Evolutionary conservation across 2,797 vertebrate species (phyloP), one percentile per base, ranked within the genome.

Genomic region (Crocidura indochinensis): DNA sequence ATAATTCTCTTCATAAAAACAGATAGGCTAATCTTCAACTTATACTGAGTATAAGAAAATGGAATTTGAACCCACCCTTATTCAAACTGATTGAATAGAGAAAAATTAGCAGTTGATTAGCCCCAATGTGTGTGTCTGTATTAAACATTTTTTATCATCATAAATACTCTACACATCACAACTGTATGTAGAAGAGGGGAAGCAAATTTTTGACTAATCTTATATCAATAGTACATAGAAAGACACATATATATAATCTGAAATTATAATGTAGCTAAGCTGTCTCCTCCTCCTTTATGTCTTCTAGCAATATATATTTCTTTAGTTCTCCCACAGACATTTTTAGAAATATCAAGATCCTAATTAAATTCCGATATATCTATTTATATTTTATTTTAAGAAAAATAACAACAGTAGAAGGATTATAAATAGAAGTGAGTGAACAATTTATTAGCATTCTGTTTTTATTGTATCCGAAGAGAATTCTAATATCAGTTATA

Each of bases 1-100:
- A 76, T 88, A 92, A 75, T 64, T 44, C 46, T 49, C 74, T 44
- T 94, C 46, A 65, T 86, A 75, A 94, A 93, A 94, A 95, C n/a
- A 81, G 60, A 88, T 84, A 72, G 90, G n/a, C 10, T 20, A 31
- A 27, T 86, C 67, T 80, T 83, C 47, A 92, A 22, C 75, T 95
- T 60, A 85, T 75, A 60, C 17, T 7, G 20, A 86, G 44, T 93
- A 73, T 9, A 84, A 91, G 38, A 12, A 80, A 72, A 67, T 10
- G 10, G 69, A 5, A 49, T 89, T 88, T 65, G 71, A 94, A 84
- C 60, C 11, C 80, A 72, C 75, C 77, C 47, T 64, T 76, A 27
- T 65, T 92, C 51, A 93, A 87, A 80, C 0, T 87, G 38, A 15
- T 49, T 80, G 90, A 68, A 15, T 31, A 91, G 26, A 46, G 24